phyloP scores from a whole-genome alignment of 2,113 vertebrate species.

The Camelus dromedarius region DNA sequence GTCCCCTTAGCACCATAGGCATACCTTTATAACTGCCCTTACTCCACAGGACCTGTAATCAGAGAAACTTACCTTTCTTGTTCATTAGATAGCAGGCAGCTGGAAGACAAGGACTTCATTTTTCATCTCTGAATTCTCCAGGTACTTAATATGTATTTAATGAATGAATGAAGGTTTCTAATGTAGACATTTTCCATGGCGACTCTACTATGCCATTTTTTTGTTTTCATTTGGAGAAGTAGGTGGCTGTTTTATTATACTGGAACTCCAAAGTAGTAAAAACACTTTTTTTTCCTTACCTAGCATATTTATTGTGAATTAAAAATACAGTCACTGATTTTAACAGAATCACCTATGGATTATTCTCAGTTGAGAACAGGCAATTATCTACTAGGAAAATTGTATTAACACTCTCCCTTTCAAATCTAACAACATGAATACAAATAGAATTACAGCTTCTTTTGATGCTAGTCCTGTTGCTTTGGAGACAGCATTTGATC shows the following conservation, averaged over 20 bases:
- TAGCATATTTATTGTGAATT: background rate
- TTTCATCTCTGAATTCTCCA: background rate
- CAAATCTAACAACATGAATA: background rate
- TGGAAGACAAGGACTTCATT: background rate
- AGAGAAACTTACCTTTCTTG: background rate
- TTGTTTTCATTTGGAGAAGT: conserved; percentile 16
- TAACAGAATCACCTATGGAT: background rate
- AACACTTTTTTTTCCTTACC: background rate
- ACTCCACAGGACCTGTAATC: background rate
- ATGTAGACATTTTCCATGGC: background rate
- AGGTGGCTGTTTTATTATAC: background rate
- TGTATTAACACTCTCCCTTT: background rate
- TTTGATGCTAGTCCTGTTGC: background rate
- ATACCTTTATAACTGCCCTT: background rate
- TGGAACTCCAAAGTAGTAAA: background rate
- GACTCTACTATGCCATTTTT: background rate
- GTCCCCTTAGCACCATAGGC: background rate
- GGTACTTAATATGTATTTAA: conserved; percentile 12
- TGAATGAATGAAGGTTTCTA: background rate
- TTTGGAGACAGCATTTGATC: conserved; percentile 19
- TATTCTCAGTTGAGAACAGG: conserved; percentile 2
- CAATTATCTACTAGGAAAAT: conserved; percentile 5
- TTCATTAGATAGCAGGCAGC: background rate
- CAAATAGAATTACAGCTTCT: background rate
- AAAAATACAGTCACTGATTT: conserved; percentile 32